Percentiles rank a stretch among this genome's conserved stretches.
Conservation (phyloP, 2,113 vertebrate genomes). For the Neodontobutis hainanensis region DNA sequence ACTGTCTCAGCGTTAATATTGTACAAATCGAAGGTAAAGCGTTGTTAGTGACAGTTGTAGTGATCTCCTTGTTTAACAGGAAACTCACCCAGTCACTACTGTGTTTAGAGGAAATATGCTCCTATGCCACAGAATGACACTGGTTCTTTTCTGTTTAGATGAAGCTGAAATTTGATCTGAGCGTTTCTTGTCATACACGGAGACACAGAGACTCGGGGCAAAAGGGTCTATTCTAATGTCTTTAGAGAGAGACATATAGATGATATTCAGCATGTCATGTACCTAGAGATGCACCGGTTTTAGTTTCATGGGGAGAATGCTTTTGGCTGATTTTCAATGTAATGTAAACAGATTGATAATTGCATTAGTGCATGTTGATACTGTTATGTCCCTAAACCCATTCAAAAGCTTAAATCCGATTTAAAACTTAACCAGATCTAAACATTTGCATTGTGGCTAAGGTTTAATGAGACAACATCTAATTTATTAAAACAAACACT, state of each 20-base stretch:
- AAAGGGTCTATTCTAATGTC: conserved; percentile 48
- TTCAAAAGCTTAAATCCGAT: background rate
- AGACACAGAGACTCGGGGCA: conserved; percentile 21
- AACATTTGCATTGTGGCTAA: background rate
- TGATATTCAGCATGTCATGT: background rate
- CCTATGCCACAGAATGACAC: background rate
- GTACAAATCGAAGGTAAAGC: no score
- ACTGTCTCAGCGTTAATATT: no score
- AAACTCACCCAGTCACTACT: background rate
- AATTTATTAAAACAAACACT: background rate
- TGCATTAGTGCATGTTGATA: background rate
- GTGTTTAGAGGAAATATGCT: conserved; percentile 4
- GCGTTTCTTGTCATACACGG: conserved; percentile 38
- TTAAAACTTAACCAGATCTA: background rate
- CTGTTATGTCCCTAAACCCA: background rate
- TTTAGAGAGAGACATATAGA: conserved; percentile 29
- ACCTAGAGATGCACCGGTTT: background rate
- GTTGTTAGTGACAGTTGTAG: background rate
- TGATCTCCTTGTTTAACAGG: background rate
- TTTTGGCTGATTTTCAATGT: conserved; percentile 25
- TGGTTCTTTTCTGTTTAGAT: conserved; percentile 1
- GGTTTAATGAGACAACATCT: background rate
- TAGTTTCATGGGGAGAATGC: background rate
- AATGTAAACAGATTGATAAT: conserved; percentile 15
- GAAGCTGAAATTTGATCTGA: conserved; percentile 38